Conservation (phyloP, 2,797 vertebrate genomes). For the Synanceia verrucosa region DNA sequence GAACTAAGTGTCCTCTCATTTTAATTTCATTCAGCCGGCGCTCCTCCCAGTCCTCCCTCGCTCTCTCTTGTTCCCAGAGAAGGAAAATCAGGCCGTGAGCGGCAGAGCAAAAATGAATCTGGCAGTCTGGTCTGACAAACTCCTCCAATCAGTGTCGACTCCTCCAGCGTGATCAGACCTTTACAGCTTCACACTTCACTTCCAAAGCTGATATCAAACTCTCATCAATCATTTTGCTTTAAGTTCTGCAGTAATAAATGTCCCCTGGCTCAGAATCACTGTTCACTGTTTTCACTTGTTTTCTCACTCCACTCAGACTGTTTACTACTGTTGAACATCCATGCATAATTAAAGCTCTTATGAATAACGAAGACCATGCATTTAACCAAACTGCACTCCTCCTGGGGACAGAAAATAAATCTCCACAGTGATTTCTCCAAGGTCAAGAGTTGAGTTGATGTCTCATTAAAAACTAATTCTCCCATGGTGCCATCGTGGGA, state of each 20-base stretch:
- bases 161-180: slow-evolving; percentile 32
- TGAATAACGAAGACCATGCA: slow-evolving; percentile 62
- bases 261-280: not conserved
- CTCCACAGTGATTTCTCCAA: slow-evolving; percentile 50
- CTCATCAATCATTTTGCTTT: slow-evolving; percentile 35
- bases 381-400: slow-evolving; percentile 25
- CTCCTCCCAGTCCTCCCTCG: not conserved
- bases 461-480: slow-evolving; percentile 56
- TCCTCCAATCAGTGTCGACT: slow-evolving; percentile 26
- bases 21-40: slow-evolving; percentile 57
- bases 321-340: slow-evolving; percentile 54
- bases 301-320: slow-evolving; percentile 32
- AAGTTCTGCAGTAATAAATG: slow-evolving; percentile 8
- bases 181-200: slow-evolving; percentile 53
- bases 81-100: slow-evolving; percentile 41
- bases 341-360: slow-evolving; percentile 69
- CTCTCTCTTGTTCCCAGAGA: slow-evolving; percentile 43
- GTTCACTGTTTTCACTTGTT: slow-evolving; percentile 14
- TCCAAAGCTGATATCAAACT: slow-evolving; percentile 35
- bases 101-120: slow-evolving; percentile 46
- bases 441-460: slow-evolving; percentile 59
- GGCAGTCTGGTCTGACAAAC: slow-evolving; percentile 39
- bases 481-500: slow-evolving; percentile 30
- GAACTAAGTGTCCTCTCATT: slow-evolving; percentile 66
- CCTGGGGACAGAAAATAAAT: slow-evolving; percentile 57